These are phyloP conservation scores for Lomographa bimaculata DNA, from an alignment of 2,888 invertebrate species.

Conservation along the genomic window DNA sequence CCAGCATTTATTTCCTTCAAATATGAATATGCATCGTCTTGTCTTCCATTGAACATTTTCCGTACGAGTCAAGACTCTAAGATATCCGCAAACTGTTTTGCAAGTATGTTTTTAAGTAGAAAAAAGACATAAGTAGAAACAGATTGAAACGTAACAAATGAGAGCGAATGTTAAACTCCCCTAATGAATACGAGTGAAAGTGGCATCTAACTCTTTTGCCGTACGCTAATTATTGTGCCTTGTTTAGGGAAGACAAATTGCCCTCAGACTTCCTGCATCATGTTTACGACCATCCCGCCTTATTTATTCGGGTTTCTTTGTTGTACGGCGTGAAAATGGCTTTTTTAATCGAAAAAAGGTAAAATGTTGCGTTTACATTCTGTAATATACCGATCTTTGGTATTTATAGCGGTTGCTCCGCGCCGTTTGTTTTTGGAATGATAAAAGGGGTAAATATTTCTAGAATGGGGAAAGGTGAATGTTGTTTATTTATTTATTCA, in stretches of 20 bases:
- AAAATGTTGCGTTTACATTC: slow-evolving; percentile 22
- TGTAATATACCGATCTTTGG: slow-evolving; percentile 24
- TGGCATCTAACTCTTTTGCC: slow-evolving; percentile 37
- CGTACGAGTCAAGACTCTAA: too few species aligned
- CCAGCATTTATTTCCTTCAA: too few species aligned
- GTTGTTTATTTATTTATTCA: not conserved
- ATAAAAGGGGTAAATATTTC: slow-evolving; percentile 21
- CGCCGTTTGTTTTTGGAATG: slow-evolving; percentile 20
- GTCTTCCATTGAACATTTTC: too few species aligned
- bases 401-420: slow-evolving; percentile 23
- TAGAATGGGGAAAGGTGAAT: not conserved
- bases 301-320: slow-evolving; percentile 39
- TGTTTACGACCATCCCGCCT: slow-evolving; percentile 42
- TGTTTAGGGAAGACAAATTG: slow-evolving; percentile 43
- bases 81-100: too few species aligned
- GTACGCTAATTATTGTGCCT: slow-evolving; percentile 35
- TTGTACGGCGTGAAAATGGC: slow-evolving; percentile 29
- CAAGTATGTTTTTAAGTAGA: too few species aligned
- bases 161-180: slow-evolving; percentile 10
- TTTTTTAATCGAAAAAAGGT: slow-evolving; percentile 24
- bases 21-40: too few species aligned
- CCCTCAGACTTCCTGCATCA: slow-evolving; percentile 37
- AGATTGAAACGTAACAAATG: too few species aligned
- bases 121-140: too few species aligned
- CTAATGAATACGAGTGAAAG: slow-evolving; percentile 25